phyloP scores from a whole-genome alignment of 2,888 invertebrate genomes.

The Hylaea fasciaria region DNA sequence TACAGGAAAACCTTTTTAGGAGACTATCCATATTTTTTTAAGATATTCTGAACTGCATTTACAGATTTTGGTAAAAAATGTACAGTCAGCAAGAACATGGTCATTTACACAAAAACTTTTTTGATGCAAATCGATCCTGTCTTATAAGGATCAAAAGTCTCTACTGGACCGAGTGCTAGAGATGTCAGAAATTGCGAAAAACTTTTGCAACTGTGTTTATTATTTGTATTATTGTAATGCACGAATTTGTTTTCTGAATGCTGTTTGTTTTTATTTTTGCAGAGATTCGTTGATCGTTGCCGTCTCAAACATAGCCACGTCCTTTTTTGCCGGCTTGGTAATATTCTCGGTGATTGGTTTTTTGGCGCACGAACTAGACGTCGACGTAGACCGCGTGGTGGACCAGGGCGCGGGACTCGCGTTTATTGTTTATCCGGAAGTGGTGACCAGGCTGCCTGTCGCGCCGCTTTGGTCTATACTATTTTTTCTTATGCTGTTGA shows the following conservation, averaged over 20 bases:
- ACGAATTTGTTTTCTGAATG: slow-evolving; percentile 1
- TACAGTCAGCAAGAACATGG: too few species aligned
- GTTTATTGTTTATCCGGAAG: slow-evolving; percentile 94
- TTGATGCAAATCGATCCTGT: too few species aligned
- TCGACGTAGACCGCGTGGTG: slow-evolving; percentile 88
- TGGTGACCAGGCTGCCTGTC: slow-evolving; percentile 90
- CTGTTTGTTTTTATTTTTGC: slow-evolving; percentile 50
- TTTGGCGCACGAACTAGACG: slow-evolving; percentile 90
- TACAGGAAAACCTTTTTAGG: too few species aligned
- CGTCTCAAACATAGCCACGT: slow-evolving; percentile 90
- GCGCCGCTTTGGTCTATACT: slow-evolving; percentile 93
- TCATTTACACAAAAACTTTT: too few species aligned
- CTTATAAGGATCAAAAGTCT: too few species aligned
- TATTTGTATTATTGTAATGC: too few species aligned
- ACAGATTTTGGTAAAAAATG: too few species aligned
- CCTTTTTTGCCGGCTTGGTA: slow-evolving; percentile 92
- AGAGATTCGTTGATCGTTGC: slow-evolving; percentile 91
- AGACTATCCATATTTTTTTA: too few species aligned
- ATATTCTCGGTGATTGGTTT: slow-evolving; percentile 93
- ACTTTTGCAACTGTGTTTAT: too few species aligned
- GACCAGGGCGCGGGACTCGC: slow-evolving; percentile 91
- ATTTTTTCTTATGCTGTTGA: slow-evolving; percentile 92
- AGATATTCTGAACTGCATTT: too few species aligned
- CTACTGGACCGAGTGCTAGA: too few species aligned
- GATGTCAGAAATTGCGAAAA: too few species aligned